Percentiles rank a stretch among this genome's conserved stretches.
These are phyloP conservation scores for Clarias magur DNA, from an alignment of 2,113 vertebrate genomes.

Conservation along the genomic window DNA sequence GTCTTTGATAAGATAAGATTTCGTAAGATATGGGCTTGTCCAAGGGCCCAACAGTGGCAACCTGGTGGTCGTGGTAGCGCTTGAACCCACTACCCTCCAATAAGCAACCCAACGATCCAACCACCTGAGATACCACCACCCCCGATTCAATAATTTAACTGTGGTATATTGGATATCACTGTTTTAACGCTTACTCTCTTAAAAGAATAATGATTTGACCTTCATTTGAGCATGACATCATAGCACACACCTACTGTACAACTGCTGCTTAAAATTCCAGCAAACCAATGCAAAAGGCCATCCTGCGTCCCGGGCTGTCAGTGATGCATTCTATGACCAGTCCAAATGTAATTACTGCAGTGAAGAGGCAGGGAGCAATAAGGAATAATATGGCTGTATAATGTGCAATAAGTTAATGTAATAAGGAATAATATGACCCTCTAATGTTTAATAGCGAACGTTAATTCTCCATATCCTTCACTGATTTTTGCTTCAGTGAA, in stretches of 20 bases:
- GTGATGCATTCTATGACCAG: not conserved
- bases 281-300: not conserved
- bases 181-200: not conserved
- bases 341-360: not conserved
- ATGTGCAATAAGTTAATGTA: not conserved
- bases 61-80: too few relatives aligned
- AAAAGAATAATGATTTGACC: not conserved
- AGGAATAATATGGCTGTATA: not conserved
- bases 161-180: too few relatives aligned
- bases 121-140: too few relatives aligned
- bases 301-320: not conserved
- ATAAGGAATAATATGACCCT: not conserved
- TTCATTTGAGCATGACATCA: not conserved
- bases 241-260: too few relatives aligned
- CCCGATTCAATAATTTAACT: not conserved
- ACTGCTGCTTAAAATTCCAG: not conserved
- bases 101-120: too few relatives aligned
- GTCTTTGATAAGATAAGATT: too few relatives aligned
- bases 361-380: not conserved
- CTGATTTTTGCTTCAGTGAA: constrained; percentile 5
- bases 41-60: too few relatives aligned
- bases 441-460: not conserved
- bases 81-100: too few relatives aligned
- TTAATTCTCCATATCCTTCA: not conserved
- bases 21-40: too few relatives aligned